A percentile compares a stretch with the other conserved stretches of the same genome.
phyloP scores from a whole-genome alignment of 2,888 invertebrate species.

The Elmis aenea region DNA sequence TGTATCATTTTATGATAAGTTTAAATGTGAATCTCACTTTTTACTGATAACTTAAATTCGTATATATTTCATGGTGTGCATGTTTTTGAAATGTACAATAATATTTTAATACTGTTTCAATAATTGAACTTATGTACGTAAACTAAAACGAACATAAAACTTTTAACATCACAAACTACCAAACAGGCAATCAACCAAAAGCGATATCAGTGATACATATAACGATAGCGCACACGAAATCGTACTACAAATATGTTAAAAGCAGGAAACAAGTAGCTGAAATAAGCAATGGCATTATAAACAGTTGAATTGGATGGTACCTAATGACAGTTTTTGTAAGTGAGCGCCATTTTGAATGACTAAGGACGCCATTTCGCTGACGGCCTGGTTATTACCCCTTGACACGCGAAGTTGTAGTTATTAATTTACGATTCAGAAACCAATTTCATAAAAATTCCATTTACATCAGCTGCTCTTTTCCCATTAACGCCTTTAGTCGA shows the following conservation, averaged over 20 bases:
- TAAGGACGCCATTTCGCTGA: slow-evolving; percentile 24
- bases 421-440: slow-evolving; percentile 18
- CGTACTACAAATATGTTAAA: slow-evolving; percentile 15
- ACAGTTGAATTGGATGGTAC: slow-evolving; percentile 21
- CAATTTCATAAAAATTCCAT: slow-evolving; percentile 5
- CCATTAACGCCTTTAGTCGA: not conserved
- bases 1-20: too few species aligned
- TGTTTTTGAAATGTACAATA: too few species aligned
- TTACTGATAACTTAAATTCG: too few species aligned
- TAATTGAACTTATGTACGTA: too few species aligned
- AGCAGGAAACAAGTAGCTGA: slow-evolving; percentile 20
- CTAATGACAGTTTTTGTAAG: slow-evolving; percentile 23
- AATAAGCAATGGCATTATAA: slow-evolving; percentile 21
- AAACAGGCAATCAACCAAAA: slow-evolving; percentile 20
- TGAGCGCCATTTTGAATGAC: slow-evolving; percentile 26
- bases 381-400: slow-evolving; percentile 23
- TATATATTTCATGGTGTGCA: too few species aligned
- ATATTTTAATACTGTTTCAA: too few species aligned
- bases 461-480: not conserved
- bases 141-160: too few species aligned
- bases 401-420: slow-evolving; percentile 24
- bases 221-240: slow-evolving; percentile 18
- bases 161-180: too few species aligned
- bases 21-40: too few species aligned
- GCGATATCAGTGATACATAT: slow-evolving; percentile 17